Conservation (phyloP, 2,113 vertebrate genomes). For the Percina caprodes region DNA sequence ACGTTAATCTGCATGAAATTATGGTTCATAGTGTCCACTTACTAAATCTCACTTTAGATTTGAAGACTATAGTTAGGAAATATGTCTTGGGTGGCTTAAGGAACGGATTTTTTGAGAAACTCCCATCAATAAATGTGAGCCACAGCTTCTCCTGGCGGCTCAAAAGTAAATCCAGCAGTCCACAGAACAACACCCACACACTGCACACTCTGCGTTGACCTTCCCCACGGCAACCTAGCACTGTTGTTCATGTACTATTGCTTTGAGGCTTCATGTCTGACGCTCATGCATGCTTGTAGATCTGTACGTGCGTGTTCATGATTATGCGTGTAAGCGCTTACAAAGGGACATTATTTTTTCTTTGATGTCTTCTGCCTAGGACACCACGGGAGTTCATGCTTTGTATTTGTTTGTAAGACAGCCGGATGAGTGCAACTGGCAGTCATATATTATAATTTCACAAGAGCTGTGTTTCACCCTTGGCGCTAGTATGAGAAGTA, state of each 20-base stretch:
- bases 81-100: background rate
- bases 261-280: slow-evolving; percentile 14
- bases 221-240: background rate
- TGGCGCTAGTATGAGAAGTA: slow-evolving; percentile 66
- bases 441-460: slow-evolving; percentile 74
- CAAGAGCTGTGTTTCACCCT: slow-evolving; percentile 70
- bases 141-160: slow-evolving; percentile 2
- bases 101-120: background rate
- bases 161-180: slow-evolving; percentile 7
- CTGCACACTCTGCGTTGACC: slow-evolving; percentile 28
- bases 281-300: slow-evolving; percentile 34
- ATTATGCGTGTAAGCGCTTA: slow-evolving; percentile 9
- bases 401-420: slow-evolving; percentile 68
- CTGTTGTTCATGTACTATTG: background rate
- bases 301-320: slow-evolving; percentile 32
- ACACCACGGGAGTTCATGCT: slow-evolving; percentile 57
- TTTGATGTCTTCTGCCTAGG: slow-evolving; percentile 66
- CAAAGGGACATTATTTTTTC: slow-evolving; percentile 32
- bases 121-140: background rate
- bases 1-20: slow-evolving; percentile 27
- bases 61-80: background rate
- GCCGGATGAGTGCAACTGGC: slow-evolving; percentile 75
- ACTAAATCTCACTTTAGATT: background rate
- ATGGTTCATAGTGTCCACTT: background rate
- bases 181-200: slow-evolving; percentile 8